Evolutionary conservation across 2,113 vertebrate species (phyloP).

Genomic region (Plecotus auritus): DNA sequence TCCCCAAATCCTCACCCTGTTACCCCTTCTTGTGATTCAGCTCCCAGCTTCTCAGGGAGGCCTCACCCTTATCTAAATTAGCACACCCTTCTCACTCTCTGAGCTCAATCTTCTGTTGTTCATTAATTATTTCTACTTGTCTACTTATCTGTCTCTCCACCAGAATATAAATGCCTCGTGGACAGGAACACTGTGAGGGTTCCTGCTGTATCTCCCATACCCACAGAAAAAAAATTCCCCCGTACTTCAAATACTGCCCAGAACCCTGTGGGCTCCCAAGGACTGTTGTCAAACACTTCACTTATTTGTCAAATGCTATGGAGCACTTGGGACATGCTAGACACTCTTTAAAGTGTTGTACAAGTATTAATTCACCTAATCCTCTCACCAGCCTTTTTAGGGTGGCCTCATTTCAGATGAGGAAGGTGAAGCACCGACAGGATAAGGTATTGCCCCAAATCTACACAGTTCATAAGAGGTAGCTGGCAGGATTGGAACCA

Average conservation of each 20-base stretch:
- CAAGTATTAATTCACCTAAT: conserved; percentile 3
- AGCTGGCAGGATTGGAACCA: not conserved
- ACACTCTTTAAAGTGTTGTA: not conserved
- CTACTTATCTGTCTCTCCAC: not conserved
- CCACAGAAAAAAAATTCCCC: not conserved
- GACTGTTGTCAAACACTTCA: not conserved
- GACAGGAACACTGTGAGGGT: not conserved
- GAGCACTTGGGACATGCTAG: not conserved
- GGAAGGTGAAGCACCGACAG: not conserved
- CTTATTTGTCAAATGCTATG: not conserved
- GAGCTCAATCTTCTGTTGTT: not conserved
- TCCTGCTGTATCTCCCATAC: not conserved
- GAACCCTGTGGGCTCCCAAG: not conserved
- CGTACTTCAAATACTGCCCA: not conserved
- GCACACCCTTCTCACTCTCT: not conserved
- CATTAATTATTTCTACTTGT: not conserved
- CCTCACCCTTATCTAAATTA: not conserved
- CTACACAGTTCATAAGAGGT: not conserved
- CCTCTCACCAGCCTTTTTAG: not conserved
- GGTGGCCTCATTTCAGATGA: not conserved
- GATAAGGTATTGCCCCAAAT: not conserved
- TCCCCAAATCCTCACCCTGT: not conserved
- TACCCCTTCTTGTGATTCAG: not conserved
- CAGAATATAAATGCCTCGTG: not conserved
- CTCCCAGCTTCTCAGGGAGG: not conserved